Conservation (phyloP, 2,797 vertebrate genomes). For the Onychomys arenicola region DNA sequence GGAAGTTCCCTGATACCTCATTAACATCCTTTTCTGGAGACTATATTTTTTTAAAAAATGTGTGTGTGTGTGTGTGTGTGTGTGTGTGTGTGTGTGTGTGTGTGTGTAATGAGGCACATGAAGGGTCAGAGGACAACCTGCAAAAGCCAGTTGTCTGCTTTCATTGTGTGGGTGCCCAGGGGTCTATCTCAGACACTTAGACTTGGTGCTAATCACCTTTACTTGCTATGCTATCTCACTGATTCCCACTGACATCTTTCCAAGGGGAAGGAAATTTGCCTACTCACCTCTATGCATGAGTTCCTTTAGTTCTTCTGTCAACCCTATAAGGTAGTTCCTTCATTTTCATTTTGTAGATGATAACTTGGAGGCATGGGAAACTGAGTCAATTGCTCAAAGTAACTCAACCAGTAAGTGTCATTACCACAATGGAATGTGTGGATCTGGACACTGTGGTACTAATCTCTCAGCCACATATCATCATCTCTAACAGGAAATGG, state of each 20-base stretch:
- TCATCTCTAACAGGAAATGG: background rate
- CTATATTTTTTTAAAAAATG: background rate
- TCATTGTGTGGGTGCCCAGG: background rate
- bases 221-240: background rate
- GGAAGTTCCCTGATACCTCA: conserved; percentile 14
- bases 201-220: background rate
- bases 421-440: background rate
- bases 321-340: background rate
- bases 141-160: background rate
- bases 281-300: background rate
- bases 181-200: background rate
- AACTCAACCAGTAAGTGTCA: background rate
- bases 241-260: background rate
- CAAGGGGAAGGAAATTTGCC: background rate
- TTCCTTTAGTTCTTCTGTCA: background rate
- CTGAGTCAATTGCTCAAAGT: background rate
- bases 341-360: background rate
- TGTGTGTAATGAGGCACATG: background rate
- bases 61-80: too few species aligned
- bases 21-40: background rate
- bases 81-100: too few species aligned
- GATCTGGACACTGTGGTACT: background rate
- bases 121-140: background rate
- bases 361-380: background rate
- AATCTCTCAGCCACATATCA: background rate